Conservation (phyloP, 1,140 invertebrate genomes). For the Megalopta genalis region DNA sequence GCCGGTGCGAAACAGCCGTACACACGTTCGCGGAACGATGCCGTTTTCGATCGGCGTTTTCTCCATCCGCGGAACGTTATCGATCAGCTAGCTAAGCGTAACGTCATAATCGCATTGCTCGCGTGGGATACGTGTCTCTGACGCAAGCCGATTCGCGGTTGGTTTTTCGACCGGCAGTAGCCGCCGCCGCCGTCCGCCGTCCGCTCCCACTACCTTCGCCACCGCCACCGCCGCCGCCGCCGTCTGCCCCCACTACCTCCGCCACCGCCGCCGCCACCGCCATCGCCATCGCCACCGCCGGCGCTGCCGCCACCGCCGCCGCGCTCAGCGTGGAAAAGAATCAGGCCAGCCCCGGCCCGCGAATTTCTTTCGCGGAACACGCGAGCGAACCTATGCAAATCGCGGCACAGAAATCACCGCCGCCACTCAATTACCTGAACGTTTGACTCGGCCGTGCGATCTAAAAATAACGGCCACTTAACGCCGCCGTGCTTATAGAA, state of each 20-base stretch:
- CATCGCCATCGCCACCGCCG: too few species aligned
- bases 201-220: too few species aligned
- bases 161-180: slow-evolving; percentile 34
- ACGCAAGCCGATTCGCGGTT: slow-evolving; percentile 36
- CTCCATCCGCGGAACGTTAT: background rate
- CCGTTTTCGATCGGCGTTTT: background rate
- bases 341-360: slow-evolving; percentile 49
- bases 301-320: too few species aligned
- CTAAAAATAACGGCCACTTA: slow-evolving; percentile 50
- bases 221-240: too few species aligned
- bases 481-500: background rate
- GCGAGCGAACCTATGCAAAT: slow-evolving; percentile 60
- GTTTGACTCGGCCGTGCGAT: slow-evolving; percentile 38
- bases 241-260: too few species aligned
- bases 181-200: background rate
- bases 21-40: background rate
- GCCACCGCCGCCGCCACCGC: too few species aligned
- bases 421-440: slow-evolving; percentile 47
- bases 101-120: slow-evolving; percentile 27
- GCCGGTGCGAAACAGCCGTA: too few species aligned
- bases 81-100: slow-evolving; percentile 8
- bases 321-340: slow-evolving; percentile 37
- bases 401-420: slow-evolving; percentile 56
- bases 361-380: slow-evolving; percentile 56
- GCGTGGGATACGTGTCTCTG: slow-evolving; percentile 30